Evolutionary conservation across 2,113 vertebrate species (phyloP).

Genomic region (Lepus americanus): DNA sequence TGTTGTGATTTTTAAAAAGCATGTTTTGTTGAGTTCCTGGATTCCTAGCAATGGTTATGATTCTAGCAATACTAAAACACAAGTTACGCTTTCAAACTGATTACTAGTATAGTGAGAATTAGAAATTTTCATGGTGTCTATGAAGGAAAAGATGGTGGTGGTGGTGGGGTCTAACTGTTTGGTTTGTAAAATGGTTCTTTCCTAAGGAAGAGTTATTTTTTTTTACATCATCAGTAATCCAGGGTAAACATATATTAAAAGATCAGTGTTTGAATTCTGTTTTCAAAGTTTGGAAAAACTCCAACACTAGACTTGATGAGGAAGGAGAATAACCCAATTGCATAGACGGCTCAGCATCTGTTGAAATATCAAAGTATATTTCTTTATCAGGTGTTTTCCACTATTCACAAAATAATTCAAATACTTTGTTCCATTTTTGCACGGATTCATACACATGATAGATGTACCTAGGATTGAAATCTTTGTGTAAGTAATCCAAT

Average conservation of each 20-base stretch:
- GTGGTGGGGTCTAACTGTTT: background rate
- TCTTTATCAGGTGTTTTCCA: background rate
- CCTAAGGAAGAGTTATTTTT: background rate
- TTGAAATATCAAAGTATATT: background rate
- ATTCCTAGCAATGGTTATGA: conserved; percentile 1
- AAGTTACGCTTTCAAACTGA: conserved; percentile 33
- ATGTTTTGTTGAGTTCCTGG: conserved; percentile 18
- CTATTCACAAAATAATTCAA: conserved; percentile 27
- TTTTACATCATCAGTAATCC: background rate
- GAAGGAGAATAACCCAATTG: background rate
- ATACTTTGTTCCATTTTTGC: background rate
- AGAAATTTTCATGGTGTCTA: conserved; percentile 35
- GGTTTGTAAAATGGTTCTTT: background rate
- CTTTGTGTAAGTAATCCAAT: background rate
- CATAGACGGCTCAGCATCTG: background rate
- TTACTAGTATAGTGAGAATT: background rate
- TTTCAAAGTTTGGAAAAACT: background rate
- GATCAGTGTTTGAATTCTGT: conserved; percentile 1
- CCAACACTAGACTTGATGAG: background rate
- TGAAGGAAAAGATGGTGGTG: background rate
- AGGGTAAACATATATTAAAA: background rate
- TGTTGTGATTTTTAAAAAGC: conserved; percentile 52
- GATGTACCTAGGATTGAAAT: background rate
- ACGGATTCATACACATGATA: background rate
- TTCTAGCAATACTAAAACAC: conserved; percentile 24